Base-by-base conservation (phyloP, 2,888 invertebrate genomes). In the Lordiphosa andalusiaca region DNA sequence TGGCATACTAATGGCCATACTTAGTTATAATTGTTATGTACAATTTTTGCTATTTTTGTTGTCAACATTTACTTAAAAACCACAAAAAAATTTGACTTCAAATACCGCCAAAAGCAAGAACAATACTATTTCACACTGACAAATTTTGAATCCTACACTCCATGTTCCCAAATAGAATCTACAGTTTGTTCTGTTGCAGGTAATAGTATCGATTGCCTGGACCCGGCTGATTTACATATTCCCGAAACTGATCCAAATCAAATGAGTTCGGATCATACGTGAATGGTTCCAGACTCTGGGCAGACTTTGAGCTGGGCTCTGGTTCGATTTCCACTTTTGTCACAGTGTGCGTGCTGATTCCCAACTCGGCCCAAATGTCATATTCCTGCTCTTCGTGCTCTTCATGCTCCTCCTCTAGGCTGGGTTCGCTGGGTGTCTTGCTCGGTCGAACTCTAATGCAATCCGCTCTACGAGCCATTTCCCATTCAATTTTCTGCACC, bases 141-240 rank as follows among this genome's bases (percentile, higher is more conserved):
- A 9, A 30, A 10, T 10, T 30, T 30, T 4, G 4, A 4, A 19
- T 19, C 2, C 19, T 19, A 19, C 19, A 2, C 16, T 1, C 19
- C 19, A 19, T 3, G 4, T 0, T 44, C 9, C 9, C 1, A 23
- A 12, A n/a, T 12, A 1, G 9, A 33, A 13, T 16, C 33, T 33
- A 44, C 0, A 33, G 13, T 33, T 7, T 33, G 33, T 33, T 44
- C 9, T 44, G 49, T 16, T 50, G 30, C n/a, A 82, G 65, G 25
- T 69, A 74, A 16, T 63, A 59, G 25, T 67, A 71, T 6, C 87
- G 78, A 53, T 85, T 71, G 0, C 12, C 12, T 0, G 85, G 74
- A 3, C 86, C 86, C 0, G 85, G 81, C 2, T 54, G 30, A 5
- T 54, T 23, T 9, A 86, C 65, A 55, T 86, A 76, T 2, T 69